Evolutionary conservation across 2,797 vertebrate genomes (phyloP).

Genomic region (Crypturellus tataupa): DNA sequence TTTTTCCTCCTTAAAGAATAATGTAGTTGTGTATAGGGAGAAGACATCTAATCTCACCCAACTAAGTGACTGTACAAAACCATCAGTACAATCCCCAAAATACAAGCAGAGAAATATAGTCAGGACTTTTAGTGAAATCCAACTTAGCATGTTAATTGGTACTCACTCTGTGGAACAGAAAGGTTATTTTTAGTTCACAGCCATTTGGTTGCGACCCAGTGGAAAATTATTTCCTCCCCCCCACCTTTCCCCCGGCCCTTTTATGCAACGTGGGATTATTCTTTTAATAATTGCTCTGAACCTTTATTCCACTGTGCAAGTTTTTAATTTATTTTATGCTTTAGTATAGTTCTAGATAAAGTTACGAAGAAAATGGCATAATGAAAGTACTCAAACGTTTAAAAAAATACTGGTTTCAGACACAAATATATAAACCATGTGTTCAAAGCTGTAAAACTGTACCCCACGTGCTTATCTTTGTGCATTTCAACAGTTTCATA

Average conservation of each 20-base stretch:
- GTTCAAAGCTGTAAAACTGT: background rate
- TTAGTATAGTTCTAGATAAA: background rate
- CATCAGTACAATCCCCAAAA: background rate
- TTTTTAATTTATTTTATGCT: background rate
- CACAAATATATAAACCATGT: background rate
- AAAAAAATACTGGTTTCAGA: background rate
- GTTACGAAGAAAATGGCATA: background rate
- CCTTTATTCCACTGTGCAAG: background rate
- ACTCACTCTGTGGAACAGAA: constrained; percentile 41
- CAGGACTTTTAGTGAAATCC: constrained; percentile 4
- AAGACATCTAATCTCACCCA: background rate
- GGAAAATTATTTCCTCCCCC: constrained; percentile 40
- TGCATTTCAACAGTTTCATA: background rate
- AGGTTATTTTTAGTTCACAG: constrained; percentile 70
- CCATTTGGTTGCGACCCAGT: constrained; percentile 13
- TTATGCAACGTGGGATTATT: background rate
- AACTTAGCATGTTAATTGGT: constrained; percentile 64
- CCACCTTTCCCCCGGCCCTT: no score
- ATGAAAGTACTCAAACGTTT: background rate
- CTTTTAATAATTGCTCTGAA: constrained; percentile 5
- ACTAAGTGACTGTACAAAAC: background rate
- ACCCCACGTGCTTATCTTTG: background rate
- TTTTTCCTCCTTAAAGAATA: constrained; percentile 19
- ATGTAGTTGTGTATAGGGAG: background rate
- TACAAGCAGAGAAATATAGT: constrained; percentile 13